These are phyloP conservation scores for Eurystomus gularis DNA, from an alignment of 2,113 vertebrate genomes.

Conservation along the genomic window DNA sequence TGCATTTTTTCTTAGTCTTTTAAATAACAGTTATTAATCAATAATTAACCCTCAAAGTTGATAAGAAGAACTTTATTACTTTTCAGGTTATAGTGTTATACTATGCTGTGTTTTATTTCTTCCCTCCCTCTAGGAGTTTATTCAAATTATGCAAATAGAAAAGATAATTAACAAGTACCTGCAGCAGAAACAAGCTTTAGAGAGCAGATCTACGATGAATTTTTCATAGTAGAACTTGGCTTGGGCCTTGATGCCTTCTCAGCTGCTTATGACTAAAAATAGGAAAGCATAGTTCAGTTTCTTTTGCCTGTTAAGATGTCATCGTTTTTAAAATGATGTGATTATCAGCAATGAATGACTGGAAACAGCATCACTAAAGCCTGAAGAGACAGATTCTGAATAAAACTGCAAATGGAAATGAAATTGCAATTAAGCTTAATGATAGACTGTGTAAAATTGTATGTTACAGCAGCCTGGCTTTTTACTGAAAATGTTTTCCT, in stretches of 20 bases:
- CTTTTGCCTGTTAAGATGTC: background rate
- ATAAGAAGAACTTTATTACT: background rate
- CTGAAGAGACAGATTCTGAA: background rate
- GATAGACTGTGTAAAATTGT: background rate
- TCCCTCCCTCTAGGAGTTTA: background rate
- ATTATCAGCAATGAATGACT: background rate
- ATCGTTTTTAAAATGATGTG: background rate
- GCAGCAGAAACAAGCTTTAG: background rate
- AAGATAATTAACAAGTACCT: constrained; percentile 14
- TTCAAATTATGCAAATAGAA: background rate
- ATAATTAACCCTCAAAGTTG: background rate
- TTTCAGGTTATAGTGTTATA: background rate
- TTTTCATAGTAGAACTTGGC: background rate
- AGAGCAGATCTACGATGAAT: background rate
- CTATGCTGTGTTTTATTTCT: background rate
- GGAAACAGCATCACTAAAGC: background rate
- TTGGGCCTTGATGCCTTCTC: background rate
- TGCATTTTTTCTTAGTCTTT: background rate
- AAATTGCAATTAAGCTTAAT: background rate
- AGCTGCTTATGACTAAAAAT: background rate
- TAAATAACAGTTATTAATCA: background rate
- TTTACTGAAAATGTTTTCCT: background rate
- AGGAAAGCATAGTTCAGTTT: background rate
- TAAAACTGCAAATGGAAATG: background rate
- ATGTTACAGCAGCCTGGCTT: background rate